A percentile compares a stretch with the other conserved stretches of the same genome.
These are phyloP conservation scores for Apogon talboti DNA, from an alignment of 2,797 vertebrate genomes.

Conservation along the genomic window DNA sequence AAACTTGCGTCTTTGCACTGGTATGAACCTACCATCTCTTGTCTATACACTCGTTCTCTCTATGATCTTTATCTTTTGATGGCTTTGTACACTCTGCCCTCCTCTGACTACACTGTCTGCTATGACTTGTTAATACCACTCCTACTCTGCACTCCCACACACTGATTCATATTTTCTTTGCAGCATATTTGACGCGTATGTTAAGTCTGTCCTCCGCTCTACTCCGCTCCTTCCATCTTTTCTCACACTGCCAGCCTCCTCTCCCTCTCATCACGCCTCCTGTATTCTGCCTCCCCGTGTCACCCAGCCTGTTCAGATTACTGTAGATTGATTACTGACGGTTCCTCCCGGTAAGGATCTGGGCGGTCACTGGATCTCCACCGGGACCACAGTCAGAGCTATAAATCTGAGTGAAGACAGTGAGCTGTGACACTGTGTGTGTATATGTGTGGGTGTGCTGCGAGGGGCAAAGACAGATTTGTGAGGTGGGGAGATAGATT, in stretches of 20 bases:
- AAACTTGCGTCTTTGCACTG: too few relatives aligned
- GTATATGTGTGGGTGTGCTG: constrained; percentile 9
- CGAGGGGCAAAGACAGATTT: constrained; percentile 36
- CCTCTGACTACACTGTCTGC: constrained; percentile 20
- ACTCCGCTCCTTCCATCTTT: constrained; percentile 1
- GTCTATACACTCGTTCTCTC: background rate
- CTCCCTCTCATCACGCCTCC: background rate
- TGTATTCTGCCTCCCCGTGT: constrained; percentile 9
- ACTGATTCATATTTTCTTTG: constrained; percentile 32
- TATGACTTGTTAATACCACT: constrained; percentile 13
- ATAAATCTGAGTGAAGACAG: constrained; percentile 65
- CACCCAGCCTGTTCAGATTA: constrained; percentile 53
- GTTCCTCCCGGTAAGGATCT: constrained; percentile 59
- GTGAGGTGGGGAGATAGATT: constrained; percentile 37
- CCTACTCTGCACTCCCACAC: constrained; percentile 33
- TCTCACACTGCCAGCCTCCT: background rate
- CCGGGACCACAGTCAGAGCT: constrained; percentile 30
- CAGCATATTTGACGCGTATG: constrained; percentile 3
- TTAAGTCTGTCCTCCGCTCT: constrained; percentile 3
- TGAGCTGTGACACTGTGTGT: constrained; percentile 18
- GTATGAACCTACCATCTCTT: too few relatives aligned
- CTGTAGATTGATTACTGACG: constrained; percentile 63
- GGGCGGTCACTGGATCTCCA: constrained; percentile 54
- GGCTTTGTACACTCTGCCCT: constrained; percentile 16
- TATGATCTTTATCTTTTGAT: constrained; percentile 12